phyloP scores from a whole-genome alignment of 1,140 invertebrate genomes.

The Aphis gossypii region DNA sequence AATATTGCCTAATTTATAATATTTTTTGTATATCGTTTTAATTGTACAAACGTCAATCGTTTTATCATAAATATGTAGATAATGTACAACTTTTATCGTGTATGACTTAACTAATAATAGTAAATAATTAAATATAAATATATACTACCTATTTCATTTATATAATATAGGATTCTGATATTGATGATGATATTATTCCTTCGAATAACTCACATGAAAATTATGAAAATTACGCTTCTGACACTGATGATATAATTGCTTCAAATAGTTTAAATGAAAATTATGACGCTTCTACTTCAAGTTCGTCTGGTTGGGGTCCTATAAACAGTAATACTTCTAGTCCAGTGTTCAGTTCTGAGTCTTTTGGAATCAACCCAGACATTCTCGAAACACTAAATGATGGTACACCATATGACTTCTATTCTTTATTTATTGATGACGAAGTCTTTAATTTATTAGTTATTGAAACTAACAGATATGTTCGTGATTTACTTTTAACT shows the following conservation, averaged over 20 bases:
- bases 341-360: background rate
- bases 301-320: slow-evolving; percentile 14
- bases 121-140: background rate
- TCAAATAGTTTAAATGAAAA: background rate
- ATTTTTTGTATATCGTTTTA: background rate
- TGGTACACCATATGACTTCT: slow-evolving; percentile 18
- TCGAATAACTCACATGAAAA: slow-evolving; percentile 6
- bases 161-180: slow-evolving; percentile 34
- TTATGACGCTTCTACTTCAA: background rate
- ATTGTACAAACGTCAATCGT: background rate
- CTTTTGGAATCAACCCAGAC: slow-evolving; percentile 31
- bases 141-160: background rate
- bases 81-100: too few relatives aligned
- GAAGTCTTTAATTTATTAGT: slow-evolving; percentile 60
- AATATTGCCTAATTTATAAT: slow-evolving; percentile 9
- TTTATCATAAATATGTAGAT: background rate
- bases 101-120: too few relatives aligned
- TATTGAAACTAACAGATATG: slow-evolving; percentile 61
- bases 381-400: background rate
- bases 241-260: background rate
- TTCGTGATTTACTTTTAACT: slow-evolving; percentile 24
- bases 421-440: slow-evolving; percentile 28
- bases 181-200: slow-evolving; percentile 15
- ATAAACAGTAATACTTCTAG: slow-evolving; percentile 3
- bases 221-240: slow-evolving; percentile 15